Conservation (phyloP, 1,140 invertebrate genomes). For the Steinernema khuongi region DNA sequence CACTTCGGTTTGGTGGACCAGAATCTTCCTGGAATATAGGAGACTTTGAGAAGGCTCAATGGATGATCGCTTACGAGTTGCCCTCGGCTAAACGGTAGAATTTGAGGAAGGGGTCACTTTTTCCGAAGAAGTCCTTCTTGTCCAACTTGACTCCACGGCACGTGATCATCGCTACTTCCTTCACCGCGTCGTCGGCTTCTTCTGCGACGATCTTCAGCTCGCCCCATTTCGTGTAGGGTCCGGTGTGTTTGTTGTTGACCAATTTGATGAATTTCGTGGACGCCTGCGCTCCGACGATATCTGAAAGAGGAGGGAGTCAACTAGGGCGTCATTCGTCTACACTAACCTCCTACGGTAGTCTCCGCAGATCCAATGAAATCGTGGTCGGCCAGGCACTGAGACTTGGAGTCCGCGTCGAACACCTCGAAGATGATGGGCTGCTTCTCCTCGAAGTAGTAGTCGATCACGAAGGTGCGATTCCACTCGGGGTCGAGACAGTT, state of each 20-base stretch:
- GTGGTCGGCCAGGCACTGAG: not conserved
- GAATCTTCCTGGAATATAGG: constrained; percentile 58
- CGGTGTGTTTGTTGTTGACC: not conserved
- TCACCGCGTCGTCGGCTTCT: constrained; percentile 61
- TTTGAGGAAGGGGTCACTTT: constrained; percentile 64
- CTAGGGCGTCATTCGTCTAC: constrained; percentile 53
- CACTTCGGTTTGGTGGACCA: constrained; percentile 64
- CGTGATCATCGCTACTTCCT: constrained; percentile 62
- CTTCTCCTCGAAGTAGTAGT: constrained; percentile 64
- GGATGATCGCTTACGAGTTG: constrained; percentile 53
- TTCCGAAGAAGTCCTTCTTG: constrained; percentile 65
- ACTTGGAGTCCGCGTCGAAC: constrained; percentile 42
- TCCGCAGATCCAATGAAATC: constrained; percentile 3
- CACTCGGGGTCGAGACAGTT: constrained; percentile 64
- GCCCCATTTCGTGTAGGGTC: not conserved
- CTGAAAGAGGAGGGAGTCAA: not conserved
- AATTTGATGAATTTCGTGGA: not conserved
- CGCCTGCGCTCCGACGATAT: constrained; percentile 20
- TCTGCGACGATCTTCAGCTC: constrained; percentile 61
- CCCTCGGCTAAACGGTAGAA: constrained; percentile 63
- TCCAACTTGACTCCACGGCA: constrained; percentile 62
- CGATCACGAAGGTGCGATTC: constrained; percentile 62
- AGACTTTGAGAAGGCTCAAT: not conserved
- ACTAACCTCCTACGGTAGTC: constrained; percentile 54
- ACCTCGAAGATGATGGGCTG: constrained; percentile 61